Percentiles rank a stretch among this genome's conserved stretches.
These are phyloP conservation scores for Pheosia gnoma DNA, from an alignment of 2,888 invertebrate species.

Conservation along the genomic window DNA sequence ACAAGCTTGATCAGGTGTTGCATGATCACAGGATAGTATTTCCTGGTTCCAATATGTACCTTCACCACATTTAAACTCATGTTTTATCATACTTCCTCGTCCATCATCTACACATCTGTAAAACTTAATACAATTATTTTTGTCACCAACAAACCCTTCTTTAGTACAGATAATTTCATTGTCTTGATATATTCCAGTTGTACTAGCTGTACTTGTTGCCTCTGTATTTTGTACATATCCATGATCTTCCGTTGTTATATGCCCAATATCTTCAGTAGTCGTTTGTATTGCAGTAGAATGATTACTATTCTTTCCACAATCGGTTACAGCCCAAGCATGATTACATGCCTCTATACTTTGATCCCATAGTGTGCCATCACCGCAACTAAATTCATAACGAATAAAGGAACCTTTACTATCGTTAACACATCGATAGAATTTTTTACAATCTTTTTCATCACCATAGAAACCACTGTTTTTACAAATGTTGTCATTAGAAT, in stretches of 20 bases:
- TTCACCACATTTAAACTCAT: slow-evolving; percentile 89
- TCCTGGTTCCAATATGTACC: slow-evolving; percentile 91
- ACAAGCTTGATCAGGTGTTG: slow-evolving; percentile 37
- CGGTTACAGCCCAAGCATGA: slow-evolving; percentile 65
- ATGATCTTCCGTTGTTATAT: slow-evolving; percentile 10
- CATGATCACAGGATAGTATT: slow-evolving; percentile 88
- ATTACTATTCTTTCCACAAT: slow-evolving; percentile 33
- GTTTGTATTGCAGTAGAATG: slow-evolving; percentile 18
- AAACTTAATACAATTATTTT: slow-evolving; percentile 88
- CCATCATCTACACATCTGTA: slow-evolving; percentile 89
- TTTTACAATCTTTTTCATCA: slow-evolving; percentile 80
- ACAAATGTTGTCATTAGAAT: slow-evolving; percentile 39
- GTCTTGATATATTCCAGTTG: slow-evolving; percentile 13
- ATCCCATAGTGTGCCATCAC: slow-evolving; percentile 85
- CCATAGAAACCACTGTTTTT: slow-evolving; percentile 84
- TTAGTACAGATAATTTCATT: slow-evolving; percentile 14
- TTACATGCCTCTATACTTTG: slow-evolving; percentile 81
- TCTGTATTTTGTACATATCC: slow-evolving; percentile 23
- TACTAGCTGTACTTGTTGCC: slow-evolving; percentile 19
- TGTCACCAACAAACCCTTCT: slow-evolving; percentile 85
- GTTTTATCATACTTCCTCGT: slow-evolving; percentile 84
- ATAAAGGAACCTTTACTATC: slow-evolving; percentile 67
- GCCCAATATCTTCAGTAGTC: slow-evolving; percentile 5
- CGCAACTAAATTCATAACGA: slow-evolving; percentile 81
- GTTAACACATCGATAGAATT: slow-evolving; percentile 87